phyloP scores from a whole-genome alignment of 2,888 invertebrate species.

The Matsumyia berberina region DNA sequence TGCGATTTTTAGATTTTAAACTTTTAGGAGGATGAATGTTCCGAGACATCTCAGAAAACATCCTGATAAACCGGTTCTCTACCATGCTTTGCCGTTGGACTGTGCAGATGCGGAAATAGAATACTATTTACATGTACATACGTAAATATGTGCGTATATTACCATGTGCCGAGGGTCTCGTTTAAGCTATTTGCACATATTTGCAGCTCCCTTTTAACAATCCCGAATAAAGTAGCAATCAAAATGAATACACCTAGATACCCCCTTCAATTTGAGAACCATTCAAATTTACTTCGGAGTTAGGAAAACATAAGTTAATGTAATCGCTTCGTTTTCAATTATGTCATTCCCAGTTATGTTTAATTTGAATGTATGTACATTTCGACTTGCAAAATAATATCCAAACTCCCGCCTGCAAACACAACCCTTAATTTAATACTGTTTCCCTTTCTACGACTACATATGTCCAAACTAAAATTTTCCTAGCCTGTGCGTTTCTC shows the following conservation, averaged over 20 bases:
- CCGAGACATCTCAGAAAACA: too few species aligned
- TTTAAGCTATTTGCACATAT: too few species aligned
- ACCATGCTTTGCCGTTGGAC: too few species aligned
- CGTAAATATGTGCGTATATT: too few species aligned
- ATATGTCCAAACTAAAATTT: constrained; percentile 9
- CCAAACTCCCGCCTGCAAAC: background rate
- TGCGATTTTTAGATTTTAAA: too few species aligned
- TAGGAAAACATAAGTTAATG: constrained; percentile 20
- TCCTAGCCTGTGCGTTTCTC: background rate
- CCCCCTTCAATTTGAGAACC: constrained; percentile 12
- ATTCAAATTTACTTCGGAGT: constrained; percentile 14
- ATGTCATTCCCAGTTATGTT: constrained; percentile 34
- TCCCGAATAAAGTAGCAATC: background rate
- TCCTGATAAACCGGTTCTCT: too few species aligned
- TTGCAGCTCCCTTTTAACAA: background rate
- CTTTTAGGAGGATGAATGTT: too few species aligned
- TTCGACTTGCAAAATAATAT: constrained; percentile 1
- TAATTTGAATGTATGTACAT: constrained; percentile 12
- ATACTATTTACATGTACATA: too few species aligned
- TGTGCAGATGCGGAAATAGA: background rate
- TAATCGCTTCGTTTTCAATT: constrained; percentile 39
- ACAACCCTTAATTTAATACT: constrained; percentile 3
- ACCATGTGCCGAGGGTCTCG: too few species aligned
- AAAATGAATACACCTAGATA: background rate
- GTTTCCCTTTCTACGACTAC: constrained; percentile 17